Percentiles rank a stretch among this genome's conserved stretches.
These are phyloP conservation scores for Phalacrocorax aristotelis DNA, from an alignment of 2,113 vertebrate genomes.

Conservation along the genomic window DNA sequence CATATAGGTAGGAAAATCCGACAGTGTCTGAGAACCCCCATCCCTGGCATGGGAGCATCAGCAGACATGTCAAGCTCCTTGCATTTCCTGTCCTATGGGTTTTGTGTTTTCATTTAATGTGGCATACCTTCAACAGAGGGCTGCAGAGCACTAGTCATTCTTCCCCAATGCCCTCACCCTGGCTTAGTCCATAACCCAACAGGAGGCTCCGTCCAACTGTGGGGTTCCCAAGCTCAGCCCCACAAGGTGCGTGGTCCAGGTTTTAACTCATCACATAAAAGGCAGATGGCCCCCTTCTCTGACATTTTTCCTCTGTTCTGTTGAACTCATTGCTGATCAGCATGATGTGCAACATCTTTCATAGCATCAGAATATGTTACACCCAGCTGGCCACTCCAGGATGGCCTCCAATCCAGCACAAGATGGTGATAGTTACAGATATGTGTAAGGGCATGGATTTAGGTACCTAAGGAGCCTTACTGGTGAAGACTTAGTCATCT, in stretches of 20 bases:
- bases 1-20: not conserved
- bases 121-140: not conserved
- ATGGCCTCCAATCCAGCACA: not conserved
- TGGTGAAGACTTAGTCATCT: not conserved
- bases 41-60: not conserved
- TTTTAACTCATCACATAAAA: not conserved
- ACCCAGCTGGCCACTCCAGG: not conserved
- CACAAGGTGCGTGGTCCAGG: not conserved
- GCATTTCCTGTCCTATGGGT: not conserved
- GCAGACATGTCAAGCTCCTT: not conserved
- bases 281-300: not conserved
- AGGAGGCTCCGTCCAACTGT: not conserved
- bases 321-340: not conserved
- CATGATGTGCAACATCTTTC: not conserved
- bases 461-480: not conserved
- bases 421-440: not conserved
- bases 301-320: not conserved
- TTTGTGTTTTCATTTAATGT: not conserved
- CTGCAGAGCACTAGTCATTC: not conserved
- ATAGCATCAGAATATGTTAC: not conserved
- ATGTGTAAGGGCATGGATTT: not conserved
- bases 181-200: not conserved
- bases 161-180: not conserved
- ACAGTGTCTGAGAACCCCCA: not conserved
- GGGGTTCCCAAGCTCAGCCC: not conserved